Percentiles rank a stretch among this genome's conserved stretches.
Evolutionary conservation across 1,140 invertebrate genomes (phyloP).

Genomic region (Cydia pomonella): DNA sequence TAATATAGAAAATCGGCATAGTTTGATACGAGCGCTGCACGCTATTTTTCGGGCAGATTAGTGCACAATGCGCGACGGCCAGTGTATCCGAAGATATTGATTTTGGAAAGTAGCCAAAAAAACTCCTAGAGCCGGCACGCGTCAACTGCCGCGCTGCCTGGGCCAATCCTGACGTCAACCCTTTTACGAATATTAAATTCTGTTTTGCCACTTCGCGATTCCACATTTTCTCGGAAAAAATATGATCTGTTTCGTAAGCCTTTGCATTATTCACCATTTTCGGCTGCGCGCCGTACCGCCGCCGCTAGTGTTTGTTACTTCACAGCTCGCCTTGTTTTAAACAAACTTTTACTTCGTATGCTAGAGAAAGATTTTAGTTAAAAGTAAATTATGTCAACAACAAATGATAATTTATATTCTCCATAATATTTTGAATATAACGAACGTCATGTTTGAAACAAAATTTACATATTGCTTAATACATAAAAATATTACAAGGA

Average conservation of each 20-base stretch:
- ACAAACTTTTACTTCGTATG: not conserved
- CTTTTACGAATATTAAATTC: slow-evolving; percentile 81
- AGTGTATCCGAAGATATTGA: slow-evolving; percentile 77
- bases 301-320: slow-evolving; percentile 26
- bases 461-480: too few species aligned
- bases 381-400: not conserved
- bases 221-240: slow-evolving; percentile 68
- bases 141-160: slow-evolving; percentile 74
- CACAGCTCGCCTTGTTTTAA: not conserved
- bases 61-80: slow-evolving; percentile 74
- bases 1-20: not conserved
- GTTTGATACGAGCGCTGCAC: slow-evolving; percentile 35
- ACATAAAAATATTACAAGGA: too few species aligned
- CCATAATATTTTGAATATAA: too few species aligned
- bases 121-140: slow-evolving; percentile 75
- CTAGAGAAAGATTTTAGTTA: not conserved
- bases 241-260: slow-evolving; percentile 62
- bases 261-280: slow-evolving; percentile 59
- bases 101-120: slow-evolving; percentile 80
- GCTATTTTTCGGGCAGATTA: slow-evolving; percentile 62
- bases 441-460: too few species aligned
- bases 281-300: slow-evolving; percentile 34
- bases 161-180: slow-evolving; percentile 70
- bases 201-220: slow-evolving; percentile 79
- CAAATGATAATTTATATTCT: too few species aligned